phyloP scores from a whole-genome alignment of 2,797 vertebrate species.

The Hozukius guyotensis region DNA sequence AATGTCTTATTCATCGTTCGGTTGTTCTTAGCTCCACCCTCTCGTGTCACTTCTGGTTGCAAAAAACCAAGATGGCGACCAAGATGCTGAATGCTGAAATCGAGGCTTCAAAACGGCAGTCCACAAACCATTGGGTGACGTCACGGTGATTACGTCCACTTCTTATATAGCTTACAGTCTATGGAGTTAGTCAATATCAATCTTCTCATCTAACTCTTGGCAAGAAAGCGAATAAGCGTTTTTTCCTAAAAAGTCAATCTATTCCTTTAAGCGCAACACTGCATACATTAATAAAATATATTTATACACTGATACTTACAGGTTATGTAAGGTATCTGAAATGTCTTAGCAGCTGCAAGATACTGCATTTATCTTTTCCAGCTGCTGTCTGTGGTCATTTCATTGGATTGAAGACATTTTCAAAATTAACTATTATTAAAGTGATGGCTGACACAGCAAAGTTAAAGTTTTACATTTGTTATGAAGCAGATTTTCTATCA shows the following conservation, averaged over 20 bases:
- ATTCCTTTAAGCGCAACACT: background rate
- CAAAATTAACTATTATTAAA: background rate
- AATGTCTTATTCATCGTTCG: too few species aligned
- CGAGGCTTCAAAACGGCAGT: too few species aligned
- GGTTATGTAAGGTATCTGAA: background rate
- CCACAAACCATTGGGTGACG: rapidly evolving
- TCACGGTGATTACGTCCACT: background rate
- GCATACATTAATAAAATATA: background rate
- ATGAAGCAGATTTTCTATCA: slow-evolving; percentile 9
- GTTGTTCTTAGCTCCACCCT: too few species aligned
- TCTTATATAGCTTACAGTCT: background rate
- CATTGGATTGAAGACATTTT: background rate
- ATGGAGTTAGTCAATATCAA: background rate
- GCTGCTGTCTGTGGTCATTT: background rate
- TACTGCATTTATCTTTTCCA: background rate
- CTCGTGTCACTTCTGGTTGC: too few species aligned
- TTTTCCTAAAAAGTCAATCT: background rate
- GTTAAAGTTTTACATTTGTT: background rate
- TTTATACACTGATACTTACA: background rate
- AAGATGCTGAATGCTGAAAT: too few species aligned
- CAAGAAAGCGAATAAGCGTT: background rate
- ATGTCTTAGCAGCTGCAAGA: background rate
- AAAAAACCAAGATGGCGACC: too few species aligned
- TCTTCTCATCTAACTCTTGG: background rate
- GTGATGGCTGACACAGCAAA: background rate